Evolutionary conservation across 1,140 invertebrate species (phyloP).

Genomic region (Ostrea denselamellosa): DNA sequence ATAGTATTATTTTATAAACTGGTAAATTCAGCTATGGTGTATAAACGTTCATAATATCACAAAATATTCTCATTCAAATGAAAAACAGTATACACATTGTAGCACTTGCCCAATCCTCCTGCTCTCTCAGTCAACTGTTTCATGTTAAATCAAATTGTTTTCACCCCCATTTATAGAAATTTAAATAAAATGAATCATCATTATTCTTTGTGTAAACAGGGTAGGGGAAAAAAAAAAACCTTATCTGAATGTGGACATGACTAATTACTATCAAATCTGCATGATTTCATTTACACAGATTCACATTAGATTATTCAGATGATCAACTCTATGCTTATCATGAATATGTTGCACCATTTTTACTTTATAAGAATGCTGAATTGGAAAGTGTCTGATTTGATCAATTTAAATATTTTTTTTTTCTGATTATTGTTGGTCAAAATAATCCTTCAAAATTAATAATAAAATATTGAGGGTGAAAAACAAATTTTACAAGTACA

Average conservation of each 20-base stretch:
- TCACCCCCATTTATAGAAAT: neutral
- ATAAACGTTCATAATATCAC: slow-evolving; percentile 19
- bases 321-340: too few relatives aligned
- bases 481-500: neutral
- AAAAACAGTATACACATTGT: slow-evolving; percentile 12
- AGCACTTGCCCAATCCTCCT: neutral
- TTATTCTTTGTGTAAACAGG: neutral
- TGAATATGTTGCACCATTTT: too few relatives aligned
- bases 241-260: neutral
- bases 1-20: neutral
- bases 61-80: slow-evolving; percentile 28
- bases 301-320: neutral
- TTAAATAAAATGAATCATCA: neutral
- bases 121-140: neutral
- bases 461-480: slow-evolving; percentile 14
- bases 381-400: neutral
- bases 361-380: neutral
- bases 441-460: neutral
- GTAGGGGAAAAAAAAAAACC: neutral
- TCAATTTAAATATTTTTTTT: too few relatives aligned
- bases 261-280: neutral
- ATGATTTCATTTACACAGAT: neutral
- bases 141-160: neutral
- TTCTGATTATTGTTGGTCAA: neutral
- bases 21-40: neutral